These are phyloP conservation scores for Hyaena hyaena DNA, from an alignment of 2,113 vertebrate species.

Conservation along the genomic window DNA sequence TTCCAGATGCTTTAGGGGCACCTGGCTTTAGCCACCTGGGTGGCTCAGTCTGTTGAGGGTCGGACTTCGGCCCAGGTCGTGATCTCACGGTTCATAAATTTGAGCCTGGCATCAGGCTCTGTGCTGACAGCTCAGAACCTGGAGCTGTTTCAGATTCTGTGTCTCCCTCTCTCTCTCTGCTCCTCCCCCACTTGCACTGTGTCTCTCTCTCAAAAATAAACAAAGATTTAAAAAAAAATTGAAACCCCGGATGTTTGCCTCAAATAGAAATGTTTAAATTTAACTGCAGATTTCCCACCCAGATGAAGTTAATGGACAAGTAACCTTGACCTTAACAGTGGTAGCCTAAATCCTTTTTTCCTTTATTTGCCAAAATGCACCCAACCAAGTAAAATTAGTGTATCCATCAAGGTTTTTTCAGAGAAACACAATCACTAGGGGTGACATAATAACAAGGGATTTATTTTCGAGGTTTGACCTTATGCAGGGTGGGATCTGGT, in stretches of 20 bases:
- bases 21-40: no score
- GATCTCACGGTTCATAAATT: no score
- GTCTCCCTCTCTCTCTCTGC: no score
- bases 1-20: background rate
- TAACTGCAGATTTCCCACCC: background rate
- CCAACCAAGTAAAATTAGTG: background rate
- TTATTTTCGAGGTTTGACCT: background rate
- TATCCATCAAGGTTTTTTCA: background rate
- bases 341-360: background rate
- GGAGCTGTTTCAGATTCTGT: no score
- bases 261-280: background rate
- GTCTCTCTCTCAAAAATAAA: no score
- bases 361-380: background rate
- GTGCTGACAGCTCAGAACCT: no score
- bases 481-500: background rate
- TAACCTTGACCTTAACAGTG: background rate
- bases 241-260: background rate
- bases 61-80: no score
- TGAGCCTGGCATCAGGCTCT: no score
- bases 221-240: no score
- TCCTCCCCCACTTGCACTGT: no score
- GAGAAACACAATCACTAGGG: background rate
- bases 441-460: background rate
- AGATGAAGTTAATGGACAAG: background rate
- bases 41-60: no score